These are phyloP conservation scores for Ibycter americanus DNA, from an alignment of 2,797 vertebrate genomes.

Conservation along the genomic window DNA sequence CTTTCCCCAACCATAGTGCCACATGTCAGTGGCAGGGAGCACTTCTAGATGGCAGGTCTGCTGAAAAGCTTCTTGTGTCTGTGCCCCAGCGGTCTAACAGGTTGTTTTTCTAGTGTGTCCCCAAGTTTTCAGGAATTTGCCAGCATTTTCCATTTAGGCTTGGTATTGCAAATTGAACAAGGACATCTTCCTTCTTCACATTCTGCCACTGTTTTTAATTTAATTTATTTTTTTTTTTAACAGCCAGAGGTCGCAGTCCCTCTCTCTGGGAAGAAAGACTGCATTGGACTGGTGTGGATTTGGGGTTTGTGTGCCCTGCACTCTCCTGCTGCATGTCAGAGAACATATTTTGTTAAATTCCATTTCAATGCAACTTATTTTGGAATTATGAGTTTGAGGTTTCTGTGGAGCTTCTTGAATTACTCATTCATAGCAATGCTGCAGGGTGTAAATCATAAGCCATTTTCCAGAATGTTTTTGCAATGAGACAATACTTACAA, in stretches of 20 bases:
- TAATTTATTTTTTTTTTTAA: not conserved
- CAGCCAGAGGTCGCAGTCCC: not conserved
- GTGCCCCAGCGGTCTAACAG: not conserved
- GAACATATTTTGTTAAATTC: not conserved
- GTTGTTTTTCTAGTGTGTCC: not conserved
- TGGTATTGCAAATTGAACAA: not conserved
- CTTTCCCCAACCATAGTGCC: not conserved
- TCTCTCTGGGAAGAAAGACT: not conserved
- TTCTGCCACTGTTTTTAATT: not conserved
- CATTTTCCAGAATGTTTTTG: constrained; percentile 9
- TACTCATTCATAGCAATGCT: constrained; percentile 42
- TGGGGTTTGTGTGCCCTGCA: not conserved
- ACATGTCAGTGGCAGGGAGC: not conserved
- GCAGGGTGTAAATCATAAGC: not conserved
- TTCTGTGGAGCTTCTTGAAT: constrained; percentile 18
- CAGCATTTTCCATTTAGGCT: not conserved
- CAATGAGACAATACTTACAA: not conserved
- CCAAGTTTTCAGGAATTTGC: not conserved
- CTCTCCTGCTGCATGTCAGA: not conserved
- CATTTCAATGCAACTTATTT: not conserved
- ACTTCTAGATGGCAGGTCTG: not conserved
- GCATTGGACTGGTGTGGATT: fast-evolving
- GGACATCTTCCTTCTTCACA: not conserved
- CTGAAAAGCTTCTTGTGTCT: not conserved
- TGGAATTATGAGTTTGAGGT: not conserved